Percentiles rank a stretch among this genome's conserved stretches.
These are phyloP conservation scores for Dione juno DNA, from an alignment of 2,888 invertebrate genomes.

Conservation along the genomic window DNA sequence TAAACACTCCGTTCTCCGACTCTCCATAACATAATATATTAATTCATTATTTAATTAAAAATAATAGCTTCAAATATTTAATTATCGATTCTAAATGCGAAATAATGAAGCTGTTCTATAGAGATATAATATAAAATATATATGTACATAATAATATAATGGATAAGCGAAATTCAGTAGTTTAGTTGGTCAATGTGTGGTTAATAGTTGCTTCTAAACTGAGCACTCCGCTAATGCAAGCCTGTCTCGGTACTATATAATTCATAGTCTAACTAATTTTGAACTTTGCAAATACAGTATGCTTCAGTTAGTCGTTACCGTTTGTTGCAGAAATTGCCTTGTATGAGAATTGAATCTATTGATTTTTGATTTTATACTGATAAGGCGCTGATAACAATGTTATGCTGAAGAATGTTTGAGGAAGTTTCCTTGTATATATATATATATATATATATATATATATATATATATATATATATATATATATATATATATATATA, in stretches of 20 bases:
- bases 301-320: background rate
- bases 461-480: too few species aligned
- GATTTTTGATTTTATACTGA: background rate
- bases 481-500: too few species aligned
- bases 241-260: background rate
- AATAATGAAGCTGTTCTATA: too few species aligned
- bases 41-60: too few species aligned
- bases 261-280: background rate
- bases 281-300: slow-evolving; percentile 3
- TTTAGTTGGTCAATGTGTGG: slow-evolving; percentile 1
- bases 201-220: slow-evolving; percentile 6
- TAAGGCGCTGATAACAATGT: background rate
- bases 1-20: too few species aligned
- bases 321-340: background rate
- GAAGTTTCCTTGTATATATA: too few species aligned
- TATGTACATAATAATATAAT: background rate
- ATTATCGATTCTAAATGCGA: too few species aligned
- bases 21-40: too few species aligned
- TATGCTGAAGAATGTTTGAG: too few species aligned
- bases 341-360: background rate
- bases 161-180: background rate
- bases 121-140: too few species aligned
- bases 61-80: too few species aligned
- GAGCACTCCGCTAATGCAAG: slow-evolving; percentile 6
- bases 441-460: too few species aligned